phyloP scores from a whole-genome alignment of 2,113 vertebrate genomes.

The Gymnobelideus leadbeateri region DNA sequence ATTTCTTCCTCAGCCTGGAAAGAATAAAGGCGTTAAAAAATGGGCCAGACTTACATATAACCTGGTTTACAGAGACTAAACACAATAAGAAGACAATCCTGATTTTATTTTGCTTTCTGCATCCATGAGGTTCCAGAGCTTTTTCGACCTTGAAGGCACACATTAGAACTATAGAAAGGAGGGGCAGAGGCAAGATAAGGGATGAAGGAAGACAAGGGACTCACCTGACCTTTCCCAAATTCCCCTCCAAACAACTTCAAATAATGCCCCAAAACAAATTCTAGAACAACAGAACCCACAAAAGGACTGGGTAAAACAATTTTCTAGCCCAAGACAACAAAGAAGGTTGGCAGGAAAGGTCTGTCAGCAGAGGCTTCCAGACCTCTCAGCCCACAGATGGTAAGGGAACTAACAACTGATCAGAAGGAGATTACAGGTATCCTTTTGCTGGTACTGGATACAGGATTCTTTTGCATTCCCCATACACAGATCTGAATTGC shows the following conservation, averaged over 20 bases:
- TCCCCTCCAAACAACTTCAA: no score
- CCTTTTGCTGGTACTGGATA: background rate
- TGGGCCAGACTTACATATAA: background rate
- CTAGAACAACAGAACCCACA: background rate
- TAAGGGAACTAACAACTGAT: background rate
- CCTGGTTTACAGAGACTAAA: background rate
- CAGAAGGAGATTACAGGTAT: background rate
- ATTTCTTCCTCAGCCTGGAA: background rate
- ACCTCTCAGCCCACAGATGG: background rate
- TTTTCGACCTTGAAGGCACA: constrained; percentile 3
- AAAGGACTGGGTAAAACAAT: background rate
- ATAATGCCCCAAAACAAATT: no score
- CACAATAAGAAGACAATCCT: background rate
- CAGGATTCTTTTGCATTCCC: background rate
- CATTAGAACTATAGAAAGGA: background rate
- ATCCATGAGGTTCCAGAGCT: constrained; percentile 12
- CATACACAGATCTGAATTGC: background rate
- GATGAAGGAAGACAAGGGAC: background rate
- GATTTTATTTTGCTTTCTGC: background rate
- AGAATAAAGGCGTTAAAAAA: constrained; percentile 11
- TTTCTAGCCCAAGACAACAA: background rate
- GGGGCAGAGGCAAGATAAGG: no score
- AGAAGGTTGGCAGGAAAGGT: background rate
- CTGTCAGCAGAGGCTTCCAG: background rate
- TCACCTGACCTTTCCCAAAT: no score